Evolutionary conservation across 2,888 invertebrate species (phyloP).

Genomic region (Sinhomidia bicolor): DNA sequence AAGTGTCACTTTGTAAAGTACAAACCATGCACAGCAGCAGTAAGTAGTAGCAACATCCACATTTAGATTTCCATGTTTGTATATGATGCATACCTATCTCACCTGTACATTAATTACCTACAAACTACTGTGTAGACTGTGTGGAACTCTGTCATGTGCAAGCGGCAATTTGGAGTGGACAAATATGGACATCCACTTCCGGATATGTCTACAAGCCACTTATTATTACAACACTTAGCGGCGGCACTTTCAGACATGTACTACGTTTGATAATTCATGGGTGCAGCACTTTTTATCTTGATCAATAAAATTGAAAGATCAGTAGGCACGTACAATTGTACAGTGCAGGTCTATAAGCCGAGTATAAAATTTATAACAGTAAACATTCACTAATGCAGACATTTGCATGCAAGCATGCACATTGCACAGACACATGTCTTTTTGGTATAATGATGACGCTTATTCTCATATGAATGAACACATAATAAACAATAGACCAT

Average conservation of each 20-base stretch:
- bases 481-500: no score
- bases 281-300: constrained; percentile 59
- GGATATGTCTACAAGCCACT: constrained; percentile 40
- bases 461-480: no score
- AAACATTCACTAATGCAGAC: background rate
- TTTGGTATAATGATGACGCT: no score
- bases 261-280: constrained; percentile 7
- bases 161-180: constrained; percentile 15
- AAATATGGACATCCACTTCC: constrained; percentile 56
- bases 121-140: constrained; percentile 20
- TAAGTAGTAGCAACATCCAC: no score
- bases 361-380: background rate
- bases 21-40: background rate
- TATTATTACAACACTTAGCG: constrained; percentile 29
- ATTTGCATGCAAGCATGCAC: background rate
- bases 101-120: background rate
- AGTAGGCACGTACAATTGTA: background rate
- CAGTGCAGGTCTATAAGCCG: background rate
- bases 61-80: background rate
- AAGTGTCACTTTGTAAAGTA: constrained; percentile 3
- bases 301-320: constrained; percentile 37
- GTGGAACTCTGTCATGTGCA: constrained; percentile 6
- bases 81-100: background rate
- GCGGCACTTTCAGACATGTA: constrained; percentile 26
- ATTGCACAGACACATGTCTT: no score